Base-by-base conservation (phyloP, 2,113 vertebrate species). In the Hyperopisus bebe region DNA sequence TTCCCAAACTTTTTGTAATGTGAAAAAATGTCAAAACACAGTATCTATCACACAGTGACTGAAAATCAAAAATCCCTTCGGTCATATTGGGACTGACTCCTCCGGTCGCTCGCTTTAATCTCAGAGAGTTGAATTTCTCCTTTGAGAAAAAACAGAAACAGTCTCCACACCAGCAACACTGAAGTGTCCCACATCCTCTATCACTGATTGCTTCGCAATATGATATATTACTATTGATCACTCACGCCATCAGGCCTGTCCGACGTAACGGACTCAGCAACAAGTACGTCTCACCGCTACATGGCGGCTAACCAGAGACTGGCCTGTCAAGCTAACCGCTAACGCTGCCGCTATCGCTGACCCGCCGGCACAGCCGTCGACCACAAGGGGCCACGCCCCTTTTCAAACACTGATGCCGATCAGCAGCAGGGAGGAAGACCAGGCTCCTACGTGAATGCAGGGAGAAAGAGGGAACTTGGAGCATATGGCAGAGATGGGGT, bases 221-320 rank as follows among this genome's bases (percentile, higher is more conserved):
- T 85, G 80, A 83, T 83, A n/a, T 24, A 89, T 85, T 62, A 51
- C 51, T 85, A 89, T 89, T 85, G 89, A 89, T 85, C 51, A 13
- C 10, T 84, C 53, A n/a, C n/a, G 24, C 35, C 19, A 80, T 89
- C 24, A 89, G 21, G 44, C 66, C 87, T n/a, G 70, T 89, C 70
- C 50, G 89, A 15, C 39, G 35, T 89, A 89, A 84, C 46, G 27
- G 35, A 24, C 5, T 31, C 50, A 89, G 89, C 89, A 89, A 89
- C 80, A 89, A 62, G 89, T 89, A 35, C 11, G 21, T 24, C 87
- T 51, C 21, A 11, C 85, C 17, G 85, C 50, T 39, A 3, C 5
- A 21, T 10, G 7, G 17, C 35, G 51, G 15, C 53, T 50, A 51
- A 19, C 53, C 87, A 44, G 53, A 44, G 87, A 21, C 87, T 19